Conservation (phyloP, 2,888 invertebrate genomes). For the Hypolimnas misippus region DNA sequence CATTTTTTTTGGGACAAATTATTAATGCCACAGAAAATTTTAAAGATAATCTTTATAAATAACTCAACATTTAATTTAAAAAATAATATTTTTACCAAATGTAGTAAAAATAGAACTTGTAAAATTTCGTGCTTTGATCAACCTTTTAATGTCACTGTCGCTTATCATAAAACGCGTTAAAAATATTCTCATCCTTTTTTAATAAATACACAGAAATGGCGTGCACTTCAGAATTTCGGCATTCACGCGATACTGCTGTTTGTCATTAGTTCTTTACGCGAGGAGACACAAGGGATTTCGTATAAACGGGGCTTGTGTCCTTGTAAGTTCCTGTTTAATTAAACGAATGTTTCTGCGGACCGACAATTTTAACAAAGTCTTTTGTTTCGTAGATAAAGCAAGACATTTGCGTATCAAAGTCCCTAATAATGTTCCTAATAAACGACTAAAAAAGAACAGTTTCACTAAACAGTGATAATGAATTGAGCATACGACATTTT, state of each 20-base stretch:
- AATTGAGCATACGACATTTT: background rate
- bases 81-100: background rate
- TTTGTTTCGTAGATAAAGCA: conserved; percentile 14
- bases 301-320: conserved; percentile 23
- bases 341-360: conserved; percentile 29
- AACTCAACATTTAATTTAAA: too few species aligned
- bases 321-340: conserved; percentile 39
- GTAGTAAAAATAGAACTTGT: background rate
- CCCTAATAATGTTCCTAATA: background rate
- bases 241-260: conserved; percentile 63
- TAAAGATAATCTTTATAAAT: too few species aligned
- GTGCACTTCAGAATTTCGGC: conserved; percentile 37
- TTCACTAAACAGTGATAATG: background rate
- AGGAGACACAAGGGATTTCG: conserved; percentile 37
- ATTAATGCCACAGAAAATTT: too few species aligned
- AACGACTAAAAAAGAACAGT: background rate
- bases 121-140: background rate
- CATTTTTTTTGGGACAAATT: too few species aligned
- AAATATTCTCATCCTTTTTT: conserved; percentile 10
- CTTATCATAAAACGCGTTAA: conserved; percentile 2
- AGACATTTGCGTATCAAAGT: background rate
- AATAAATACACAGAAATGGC: conserved; percentile 13
- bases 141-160: background rate
- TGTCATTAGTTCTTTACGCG: conserved; percentile 46
- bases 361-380: conserved; percentile 13